Evolutionary conservation across 1,140 invertebrate genomes (phyloP), one percentile per base, ranked within the genome.

Genomic region (Drosophila tsacasi): DNA sequence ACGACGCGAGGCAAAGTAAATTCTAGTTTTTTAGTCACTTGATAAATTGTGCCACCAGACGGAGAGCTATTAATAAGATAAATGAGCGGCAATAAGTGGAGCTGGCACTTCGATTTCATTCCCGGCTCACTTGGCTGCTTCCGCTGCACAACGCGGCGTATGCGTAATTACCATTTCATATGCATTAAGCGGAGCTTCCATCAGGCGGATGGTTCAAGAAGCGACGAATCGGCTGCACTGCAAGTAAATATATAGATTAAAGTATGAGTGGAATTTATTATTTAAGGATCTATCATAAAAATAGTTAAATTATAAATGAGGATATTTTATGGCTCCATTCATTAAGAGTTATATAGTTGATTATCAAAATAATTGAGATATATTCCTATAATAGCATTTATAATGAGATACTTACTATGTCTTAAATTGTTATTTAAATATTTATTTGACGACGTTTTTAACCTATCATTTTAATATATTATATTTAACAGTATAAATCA

Each of bases 151-250:
- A 89, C 87, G 74, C 66, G 78, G 74, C 84, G 81, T 84, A 89
- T 89, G 84, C 84, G 84, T 87, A 87, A 87, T 87, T 87, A 87
- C 84, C 84, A 89, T 87, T 87, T 87, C 84, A 89, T 87, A 87
- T 87, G 84, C 84, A 84, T 87, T 87, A 89, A 83, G 85, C 74
- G 83, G 79, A 55, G 83, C 79, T 79, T 72, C 83, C 76, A 79
- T 86, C 79, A 85, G 66, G 68, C 32, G 42, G 50, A 58, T 52
- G 58, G 59, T 35, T 87, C 81, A 89, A 87, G 77, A 68, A 19
- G 17, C 12, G 15, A 32, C 17, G 23, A 71, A 67, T 46, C 15
- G 55, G 55, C 47, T 49, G 44, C 72, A 66, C 52, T 39, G 46
- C 0, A 19, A 55, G 19, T 17, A 46, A 60, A 60, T n/a, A 19